phyloP scores from a whole-genome alignment of 1,140 invertebrate species.

The Zaprionus capensis region DNA sequence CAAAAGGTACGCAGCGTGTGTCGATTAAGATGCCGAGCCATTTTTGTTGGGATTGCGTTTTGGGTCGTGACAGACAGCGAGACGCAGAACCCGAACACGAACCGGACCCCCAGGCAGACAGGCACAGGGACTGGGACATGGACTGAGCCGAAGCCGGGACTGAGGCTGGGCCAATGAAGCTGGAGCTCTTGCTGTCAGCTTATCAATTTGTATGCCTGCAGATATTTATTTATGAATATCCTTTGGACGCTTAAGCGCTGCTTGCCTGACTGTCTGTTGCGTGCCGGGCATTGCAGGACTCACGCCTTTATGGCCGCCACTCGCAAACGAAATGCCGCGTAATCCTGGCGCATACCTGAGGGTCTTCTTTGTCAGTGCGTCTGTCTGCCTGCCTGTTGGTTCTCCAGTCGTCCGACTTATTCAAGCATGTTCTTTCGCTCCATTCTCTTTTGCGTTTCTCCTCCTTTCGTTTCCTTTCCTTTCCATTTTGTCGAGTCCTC shows the following conservation, averaged over 20 bases:
- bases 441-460: conserved; percentile 20
- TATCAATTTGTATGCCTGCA: conserved; percentile 82
- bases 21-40: conserved; percentile 75
- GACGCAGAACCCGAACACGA: conserved; percentile 19
- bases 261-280: conserved; percentile 15
- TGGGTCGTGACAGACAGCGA: conserved; percentile 62
- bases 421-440: conserved; percentile 49
- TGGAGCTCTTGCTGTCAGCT: conserved; percentile 57
- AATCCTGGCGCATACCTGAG: conserved; percentile 75
- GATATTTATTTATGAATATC: conserved; percentile 83
- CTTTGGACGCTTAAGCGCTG: conserved; percentile 57
- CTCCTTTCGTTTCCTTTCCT: conserved; percentile 14
- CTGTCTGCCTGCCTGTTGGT: background rate
- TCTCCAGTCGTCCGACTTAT: background rate
- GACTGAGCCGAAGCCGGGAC: background rate
- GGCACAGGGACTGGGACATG: background rate
- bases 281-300: conserved; percentile 14
- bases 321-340: conserved; percentile 68
- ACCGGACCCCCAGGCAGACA: conserved; percentile 9
- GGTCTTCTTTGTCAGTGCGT: conserved; percentile 42
- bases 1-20: conserved; percentile 74
- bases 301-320: conserved; percentile 51
- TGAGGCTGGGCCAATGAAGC: conserved; percentile 13
- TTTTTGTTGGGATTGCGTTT: conserved; percentile 39
- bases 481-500: conserved; percentile 55